Evolutionary conservation across 2,888 invertebrate species (phyloP).

Genomic region (Dioctria linearis): DNA sequence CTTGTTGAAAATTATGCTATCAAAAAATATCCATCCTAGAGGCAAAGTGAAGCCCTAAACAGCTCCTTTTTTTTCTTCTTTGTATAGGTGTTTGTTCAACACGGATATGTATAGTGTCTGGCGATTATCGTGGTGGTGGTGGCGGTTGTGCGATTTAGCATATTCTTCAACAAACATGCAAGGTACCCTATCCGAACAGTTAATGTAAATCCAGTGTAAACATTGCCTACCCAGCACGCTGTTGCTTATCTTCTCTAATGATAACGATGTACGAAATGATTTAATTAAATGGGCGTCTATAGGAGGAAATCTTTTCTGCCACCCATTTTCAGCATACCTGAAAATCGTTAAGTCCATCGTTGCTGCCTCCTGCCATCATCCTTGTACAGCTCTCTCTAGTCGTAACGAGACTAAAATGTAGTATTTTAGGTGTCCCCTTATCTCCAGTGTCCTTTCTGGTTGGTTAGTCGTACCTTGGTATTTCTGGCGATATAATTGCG

Average conservation of each 20-base stretch:
- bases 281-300: slow-evolving; percentile 42
- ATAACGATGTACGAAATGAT: slow-evolving; percentile 40
- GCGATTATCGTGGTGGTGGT: background rate
- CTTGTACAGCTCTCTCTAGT: background rate
- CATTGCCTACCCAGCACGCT: background rate
- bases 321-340: slow-evolving; percentile 5
- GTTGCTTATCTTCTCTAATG: slow-evolving; percentile 30
- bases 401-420: slow-evolving; percentile 10
- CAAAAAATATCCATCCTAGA: slow-evolving; percentile 1
- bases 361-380: background rate
- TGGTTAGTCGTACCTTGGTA: background rate
- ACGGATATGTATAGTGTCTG: too few species aligned
- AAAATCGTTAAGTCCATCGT: background rate
- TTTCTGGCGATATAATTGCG: background rate
- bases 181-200: background rate
- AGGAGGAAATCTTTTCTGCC: background rate
- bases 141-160: background rate
- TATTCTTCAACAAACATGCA: slow-evolving; percentile 27
- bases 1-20: slow-evolving; percentile 26
- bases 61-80: background rate
- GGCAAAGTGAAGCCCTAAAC: slow-evolving; percentile 13
- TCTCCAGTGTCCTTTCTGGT: background rate
- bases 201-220: slow-evolving; percentile 42
- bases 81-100: too few species aligned
- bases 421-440: background rate